A percentile compares a stretch with the other conserved stretches of the same genome.
Evolutionary conservation across 2,888 invertebrate genomes (phyloP).

Genomic region (Drosophila neotestacea): DNA sequence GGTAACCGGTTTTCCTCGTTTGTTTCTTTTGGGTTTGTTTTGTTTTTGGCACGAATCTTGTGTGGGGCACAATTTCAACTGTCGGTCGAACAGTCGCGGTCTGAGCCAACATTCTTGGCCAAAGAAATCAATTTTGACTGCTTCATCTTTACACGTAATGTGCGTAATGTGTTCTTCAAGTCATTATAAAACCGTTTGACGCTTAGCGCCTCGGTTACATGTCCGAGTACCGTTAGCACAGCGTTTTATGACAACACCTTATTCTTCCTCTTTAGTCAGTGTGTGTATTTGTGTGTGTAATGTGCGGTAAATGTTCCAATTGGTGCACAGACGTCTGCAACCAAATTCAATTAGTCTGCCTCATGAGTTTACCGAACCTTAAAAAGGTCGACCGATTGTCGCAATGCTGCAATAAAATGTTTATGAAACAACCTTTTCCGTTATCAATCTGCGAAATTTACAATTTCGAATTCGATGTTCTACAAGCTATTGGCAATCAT

Average conservation of each 20-base stretch:
- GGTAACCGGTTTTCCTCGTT: slow-evolving; percentile 67
- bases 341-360: slow-evolving; percentile 68
- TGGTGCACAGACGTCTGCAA: slow-evolving; percentile 48
- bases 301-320: slow-evolving; percentile 45
- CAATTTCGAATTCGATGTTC: neutral
- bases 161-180: slow-evolving; percentile 50
- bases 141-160: slow-evolving; percentile 41
- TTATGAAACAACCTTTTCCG: slow-evolving; percentile 8
- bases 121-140: slow-evolving; percentile 57
- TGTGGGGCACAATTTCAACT: slow-evolving; percentile 6
- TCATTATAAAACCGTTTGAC: slow-evolving; percentile 67
- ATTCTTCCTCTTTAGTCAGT: slow-evolving; percentile 13
- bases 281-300: slow-evolving; percentile 21
- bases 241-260: slow-evolving; percentile 57
- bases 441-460: slow-evolving; percentile 20
- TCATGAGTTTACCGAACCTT: slow-evolving; percentile 67
- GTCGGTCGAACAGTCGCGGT: slow-evolving; percentile 16
- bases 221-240: slow-evolving; percentile 62
- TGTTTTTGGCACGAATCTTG: slow-evolving; percentile 51
- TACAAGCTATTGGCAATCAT: neutral
- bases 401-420: slow-evolving; percentile 43
- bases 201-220: slow-evolving; percentile 68
- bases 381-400: slow-evolving; percentile 57
- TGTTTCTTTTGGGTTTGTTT: slow-evolving; percentile 1
- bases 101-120: slow-evolving; percentile 44